Percentiles rank a stretch among this genome's conserved stretches.
These are phyloP conservation scores for Tetanocera ferruginea DNA, from an alignment of 2,888 invertebrate species.

Conservation along the genomic window DNA sequence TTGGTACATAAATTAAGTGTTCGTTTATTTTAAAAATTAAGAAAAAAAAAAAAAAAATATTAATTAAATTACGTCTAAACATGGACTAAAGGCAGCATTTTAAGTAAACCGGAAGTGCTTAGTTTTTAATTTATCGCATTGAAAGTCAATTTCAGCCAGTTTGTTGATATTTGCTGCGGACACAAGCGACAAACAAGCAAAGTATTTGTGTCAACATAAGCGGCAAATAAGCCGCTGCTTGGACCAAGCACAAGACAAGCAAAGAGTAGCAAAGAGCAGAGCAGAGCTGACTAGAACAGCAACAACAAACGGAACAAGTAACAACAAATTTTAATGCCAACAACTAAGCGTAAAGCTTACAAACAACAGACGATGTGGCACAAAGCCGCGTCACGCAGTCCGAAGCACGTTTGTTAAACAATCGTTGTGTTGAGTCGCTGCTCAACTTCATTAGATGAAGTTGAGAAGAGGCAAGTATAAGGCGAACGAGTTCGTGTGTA, in stretches of 20 bases:
- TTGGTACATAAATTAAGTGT: too few relatives aligned
- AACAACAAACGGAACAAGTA: slow-evolving; percentile 30
- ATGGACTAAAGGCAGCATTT: too few relatives aligned
- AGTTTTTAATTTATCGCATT: neutral
- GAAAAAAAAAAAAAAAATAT: too few relatives aligned
- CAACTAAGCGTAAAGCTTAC: too few relatives aligned
- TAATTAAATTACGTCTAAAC: too few relatives aligned
- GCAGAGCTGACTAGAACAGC: slow-evolving; percentile 23
- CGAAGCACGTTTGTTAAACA: slow-evolving; percentile 68
- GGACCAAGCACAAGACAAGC: neutral
- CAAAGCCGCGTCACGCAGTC: slow-evolving; percentile 62
- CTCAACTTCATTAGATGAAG: slow-evolving; percentile 64
- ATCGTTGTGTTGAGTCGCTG: slow-evolving; percentile 55
- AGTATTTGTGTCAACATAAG: slow-evolving; percentile 22
- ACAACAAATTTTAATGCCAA: slow-evolving; percentile 23
- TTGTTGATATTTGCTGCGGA: neutral
- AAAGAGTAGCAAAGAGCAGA: neutral
- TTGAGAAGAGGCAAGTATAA: slow-evolving; percentile 43
- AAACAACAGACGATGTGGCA: slow-evolving; percentile 7
- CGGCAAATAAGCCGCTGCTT: slow-evolving; percentile 4
- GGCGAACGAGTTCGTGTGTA: slow-evolving; percentile 21
- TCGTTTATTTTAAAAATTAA: too few relatives aligned
- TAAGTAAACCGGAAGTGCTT: too few relatives aligned
- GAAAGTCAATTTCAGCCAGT: neutral
- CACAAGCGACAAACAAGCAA: neutral